Conservation (phyloP, 2,888 invertebrate species). For the Leptodirus hochenwartii region DNA sequence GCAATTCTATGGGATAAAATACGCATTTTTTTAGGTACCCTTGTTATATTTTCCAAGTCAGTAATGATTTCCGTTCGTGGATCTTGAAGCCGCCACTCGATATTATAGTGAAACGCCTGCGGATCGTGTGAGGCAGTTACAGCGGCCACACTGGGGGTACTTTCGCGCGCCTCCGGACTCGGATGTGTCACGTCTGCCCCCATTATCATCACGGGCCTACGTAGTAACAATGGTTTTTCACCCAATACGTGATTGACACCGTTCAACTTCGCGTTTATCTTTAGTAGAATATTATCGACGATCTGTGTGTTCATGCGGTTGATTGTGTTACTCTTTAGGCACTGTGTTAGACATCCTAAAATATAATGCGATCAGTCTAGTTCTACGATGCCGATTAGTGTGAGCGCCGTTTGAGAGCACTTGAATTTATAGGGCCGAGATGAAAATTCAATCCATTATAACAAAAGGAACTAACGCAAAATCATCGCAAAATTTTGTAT, state of each 20-base stretch:
- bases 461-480: no score
- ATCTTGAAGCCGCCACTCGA: conserved; percentile 59
- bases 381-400: no score
- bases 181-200: conserved; percentile 93
- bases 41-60: conserved; percentile 38
- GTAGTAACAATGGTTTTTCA: conserved; percentile 29
- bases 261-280: conserved; percentile 68
- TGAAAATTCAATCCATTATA: no score
- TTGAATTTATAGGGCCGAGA: no score
- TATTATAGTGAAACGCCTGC: conserved; percentile 49
- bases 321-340: conserved; percentile 37
- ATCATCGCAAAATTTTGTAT: no score
- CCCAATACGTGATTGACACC: conserved; percentile 51
- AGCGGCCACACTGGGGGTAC: conserved; percentile 47
- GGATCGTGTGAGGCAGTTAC: conserved; percentile 59
- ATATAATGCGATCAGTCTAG: no score
- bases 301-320: conserved; percentile 37
- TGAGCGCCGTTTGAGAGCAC: no score
- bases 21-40: no score
- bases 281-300: conserved; percentile 52
- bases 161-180: conserved; percentile 49
- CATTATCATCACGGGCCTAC: conserved; percentile 35
- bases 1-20: no score
- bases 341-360: conserved; percentile 63
- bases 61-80: conserved; percentile 56